phyloP scores from a whole-genome alignment of 2,888 invertebrate genomes.

The Zaprionus bogoriensis region DNA sequence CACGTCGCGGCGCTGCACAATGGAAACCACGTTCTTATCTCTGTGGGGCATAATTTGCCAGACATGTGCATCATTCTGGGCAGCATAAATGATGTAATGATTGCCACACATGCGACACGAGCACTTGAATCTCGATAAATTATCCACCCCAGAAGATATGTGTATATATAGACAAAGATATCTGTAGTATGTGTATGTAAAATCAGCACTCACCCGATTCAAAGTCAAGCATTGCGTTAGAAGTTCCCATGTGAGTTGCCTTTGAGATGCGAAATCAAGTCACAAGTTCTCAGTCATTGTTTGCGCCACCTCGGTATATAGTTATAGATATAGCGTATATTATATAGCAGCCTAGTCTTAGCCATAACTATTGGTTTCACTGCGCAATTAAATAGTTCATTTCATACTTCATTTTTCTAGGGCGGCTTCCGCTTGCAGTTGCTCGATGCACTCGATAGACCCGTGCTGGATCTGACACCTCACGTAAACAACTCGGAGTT shows the following conservation, averaged over 20 bases:
- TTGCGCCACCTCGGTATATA: slow-evolving; percentile 13
- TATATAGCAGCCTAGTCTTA: not conserved
- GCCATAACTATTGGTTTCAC: slow-evolving; percentile 8
- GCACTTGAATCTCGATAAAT: slow-evolving; percentile 13
- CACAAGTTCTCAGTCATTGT: slow-evolving; percentile 75
- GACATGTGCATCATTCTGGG: slow-evolving; percentile 40
- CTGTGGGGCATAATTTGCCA: slow-evolving; percentile 43
- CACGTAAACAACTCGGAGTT: slow-evolving; percentile 91
- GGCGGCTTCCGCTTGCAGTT: slow-evolving; percentile 96
- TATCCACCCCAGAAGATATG: slow-evolving; percentile 11
- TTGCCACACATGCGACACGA: slow-evolving; percentile 66
- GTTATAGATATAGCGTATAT: not conserved
- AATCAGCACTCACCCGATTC: slow-evolving; percentile 19
- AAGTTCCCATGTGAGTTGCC: slow-evolving; percentile 61
- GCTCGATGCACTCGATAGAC: slow-evolving; percentile 92
- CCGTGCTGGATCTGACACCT: slow-evolving; percentile 92
- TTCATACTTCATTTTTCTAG: slow-evolving; percentile 84
- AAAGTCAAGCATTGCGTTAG: slow-evolving; percentile 55
- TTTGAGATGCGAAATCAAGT: slow-evolving; percentile 41
- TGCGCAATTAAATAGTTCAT: slow-evolving; percentile 30
- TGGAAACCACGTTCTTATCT: slow-evolving; percentile 48
- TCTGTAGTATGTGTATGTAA: no score
- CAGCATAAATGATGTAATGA: slow-evolving; percentile 47
- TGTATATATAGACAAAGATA: not conserved
- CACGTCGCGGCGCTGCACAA: slow-evolving; percentile 52